Conservation (phyloP, 2,797 vertebrate species). For the Rhinichthys osculus region DNA sequence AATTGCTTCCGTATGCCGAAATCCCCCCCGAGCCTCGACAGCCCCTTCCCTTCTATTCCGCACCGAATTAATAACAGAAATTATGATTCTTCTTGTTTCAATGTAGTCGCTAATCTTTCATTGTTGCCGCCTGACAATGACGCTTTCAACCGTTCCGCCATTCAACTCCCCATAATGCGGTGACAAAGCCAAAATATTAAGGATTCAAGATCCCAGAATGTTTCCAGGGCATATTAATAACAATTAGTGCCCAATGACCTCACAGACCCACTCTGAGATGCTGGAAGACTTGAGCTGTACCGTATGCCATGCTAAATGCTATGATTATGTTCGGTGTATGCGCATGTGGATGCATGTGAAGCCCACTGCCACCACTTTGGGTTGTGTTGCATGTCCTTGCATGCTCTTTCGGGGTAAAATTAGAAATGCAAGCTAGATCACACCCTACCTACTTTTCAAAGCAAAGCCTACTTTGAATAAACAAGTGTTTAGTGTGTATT, state of each 20-base stretch:
- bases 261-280: conserved; percentile 65
- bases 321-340: not conserved
- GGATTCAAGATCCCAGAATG: conserved; percentile 20
- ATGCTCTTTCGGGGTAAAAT: conserved; percentile 76
- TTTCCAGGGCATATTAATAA: conserved; percentile 22
- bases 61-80: conserved; percentile 32
- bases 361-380: conserved; percentile 76
- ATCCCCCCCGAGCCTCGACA: conserved; percentile 26
- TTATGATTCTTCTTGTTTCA: conserved; percentile 15
- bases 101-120: conserved; percentile 23
- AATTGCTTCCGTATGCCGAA: conserved; percentile 7
- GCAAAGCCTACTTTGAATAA: not conserved
- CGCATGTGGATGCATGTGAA: conserved; percentile 71
- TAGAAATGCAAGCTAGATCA: conserved; percentile 92
- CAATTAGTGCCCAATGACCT: not conserved
- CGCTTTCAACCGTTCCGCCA: conserved; percentile 52
- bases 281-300: conserved; percentile 79
- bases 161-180: conserved; percentile 36
- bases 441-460: conserved; percentile 85
- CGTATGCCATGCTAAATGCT: conserved; percentile 38
- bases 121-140: conserved; percentile 36
- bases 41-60: conserved; percentile 20
- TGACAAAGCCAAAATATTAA: conserved; percentile 37
- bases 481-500: not conserved
- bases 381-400: conserved; percentile 78